Evolutionary conservation across 1,140 invertebrate species (phyloP), one percentile per base, ranked within the genome.

Genomic region (Camponotus vicinus): DNA sequence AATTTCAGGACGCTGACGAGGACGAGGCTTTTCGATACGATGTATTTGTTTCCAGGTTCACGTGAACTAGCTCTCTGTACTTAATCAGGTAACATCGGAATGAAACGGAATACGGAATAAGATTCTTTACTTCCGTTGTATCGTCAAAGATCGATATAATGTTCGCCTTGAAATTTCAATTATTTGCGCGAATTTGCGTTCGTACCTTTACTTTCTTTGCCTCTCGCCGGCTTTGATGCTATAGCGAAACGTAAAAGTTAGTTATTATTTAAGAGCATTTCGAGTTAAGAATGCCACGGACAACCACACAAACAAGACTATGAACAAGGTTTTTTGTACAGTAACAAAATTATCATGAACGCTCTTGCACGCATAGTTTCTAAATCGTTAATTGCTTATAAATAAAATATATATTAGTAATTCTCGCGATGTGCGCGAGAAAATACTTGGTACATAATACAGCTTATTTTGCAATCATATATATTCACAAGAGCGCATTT

Each of bases 81-180:
- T 82, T 82, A 82, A 82, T 82, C 57, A 40, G 63, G 37, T 63
- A 73, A 11, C 69, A n/a, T 45, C 18, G 37, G 61, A 21, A 67
- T 32, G 69, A 83, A 83, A 83, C 69, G 32, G 69, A 83, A 83
- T 83, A 49, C 32, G 69, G 42, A 83, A 83, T 73, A 73, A 75
- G 55, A 18, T 63, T 61, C 40, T 42, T 61, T 71, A 57, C 78
- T 5, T 18, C 18, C 34, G 79, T 49, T 73, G 27, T 55, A 71
- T 73, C 27, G 37, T 73, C 18, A 18, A 45, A 83, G 69, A 45
- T 83, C 79, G 69, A 73, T 83, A 75, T 83, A 83, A 73, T 61
- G 40, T 83, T 32, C 40, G 70, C 32, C 69, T 40, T 83, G 55
- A 83, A 83, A 75, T 83, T 73, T 83, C 55, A 73, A 82, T 82